Evolutionary conservation across 2,888 invertebrate species (phyloP).

Genomic region (Deilephila elpenor): DNA sequence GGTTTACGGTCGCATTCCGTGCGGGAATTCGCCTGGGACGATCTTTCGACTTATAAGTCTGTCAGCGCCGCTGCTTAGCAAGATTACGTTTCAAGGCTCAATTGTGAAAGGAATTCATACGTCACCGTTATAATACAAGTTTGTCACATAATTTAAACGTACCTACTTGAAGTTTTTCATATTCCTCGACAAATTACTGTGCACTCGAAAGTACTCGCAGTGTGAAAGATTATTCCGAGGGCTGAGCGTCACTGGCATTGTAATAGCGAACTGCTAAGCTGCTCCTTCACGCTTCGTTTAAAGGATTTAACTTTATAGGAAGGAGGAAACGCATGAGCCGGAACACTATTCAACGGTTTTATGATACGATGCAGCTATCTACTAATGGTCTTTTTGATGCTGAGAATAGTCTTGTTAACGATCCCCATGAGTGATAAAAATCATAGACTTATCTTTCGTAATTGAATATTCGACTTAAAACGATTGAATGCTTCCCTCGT

Average conservation of each 20-base stretch:
- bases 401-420: background rate
- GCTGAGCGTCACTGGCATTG: background rate
- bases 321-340: constrained; percentile 18
- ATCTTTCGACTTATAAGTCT: constrained; percentile 52
- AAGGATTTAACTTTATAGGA: constrained; percentile 12
- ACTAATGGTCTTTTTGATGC: constrained; percentile 9
- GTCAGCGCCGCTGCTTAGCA: constrained; percentile 61
- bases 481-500: background rate
- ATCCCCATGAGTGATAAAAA: background rate
- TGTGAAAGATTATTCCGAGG: background rate
- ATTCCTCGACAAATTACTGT: background rate
- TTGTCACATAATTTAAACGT: constrained; percentile 7
- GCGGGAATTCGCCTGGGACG: constrained; percentile 68
- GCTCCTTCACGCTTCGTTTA: constrained; percentile 18
- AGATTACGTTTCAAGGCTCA: constrained; percentile 70
- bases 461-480: background rate
- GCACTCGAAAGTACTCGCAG: background rate
- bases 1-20: constrained; percentile 64
- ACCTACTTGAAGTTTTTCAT: background rate
- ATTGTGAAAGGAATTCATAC: constrained; percentile 65
- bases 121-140: constrained; percentile 29
- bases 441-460: background rate
- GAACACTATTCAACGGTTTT: constrained; percentile 3
- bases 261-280: constrained; percentile 3
- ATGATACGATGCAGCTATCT: background rate